Percentiles rank a stretch among this genome's conserved stretches.
These are phyloP conservation scores for Tupaia chinensis DNA, from an alignment of 2,113 vertebrate genomes.

Conservation along the genomic window DNA sequence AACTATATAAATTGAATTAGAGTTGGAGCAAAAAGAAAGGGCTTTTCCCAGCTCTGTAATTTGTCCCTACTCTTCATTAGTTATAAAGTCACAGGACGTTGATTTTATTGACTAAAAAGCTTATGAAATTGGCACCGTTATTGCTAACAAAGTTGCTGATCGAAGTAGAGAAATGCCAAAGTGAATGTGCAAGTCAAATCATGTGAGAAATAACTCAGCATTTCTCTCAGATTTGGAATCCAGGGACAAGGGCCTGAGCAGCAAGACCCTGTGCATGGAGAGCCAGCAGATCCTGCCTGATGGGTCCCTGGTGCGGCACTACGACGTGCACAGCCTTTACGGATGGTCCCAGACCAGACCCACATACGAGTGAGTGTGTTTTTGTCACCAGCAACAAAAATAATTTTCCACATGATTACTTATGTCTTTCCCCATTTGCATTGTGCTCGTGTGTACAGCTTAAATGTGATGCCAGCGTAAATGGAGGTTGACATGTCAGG, in stretches of 20 bases:
- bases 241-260: conserved; percentile 84
- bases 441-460: background rate
- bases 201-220: conserved; percentile 3
- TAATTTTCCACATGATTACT: background rate
- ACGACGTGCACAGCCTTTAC: conserved; percentile 94
- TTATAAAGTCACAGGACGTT: background rate
- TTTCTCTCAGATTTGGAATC: conserved; percentile 88
- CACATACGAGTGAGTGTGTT: conserved; percentile 90
- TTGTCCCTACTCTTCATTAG: background rate
- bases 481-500: background rate
- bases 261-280: conserved; percentile 95
- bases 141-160: background rate
- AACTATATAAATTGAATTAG: background rate
- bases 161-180: background rate
- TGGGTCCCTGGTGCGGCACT: conserved; percentile 90
- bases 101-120: background rate
- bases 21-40: background rate
- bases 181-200: background rate
- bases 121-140: background rate
- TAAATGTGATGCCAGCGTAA: background rate
- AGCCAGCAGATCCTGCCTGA: conserved; percentile 91
- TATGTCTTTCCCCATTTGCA: background rate
- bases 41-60: background rate
- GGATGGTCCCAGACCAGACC: conserved; percentile 95
- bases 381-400: background rate